Evolutionary conservation across 2,888 invertebrate genomes (phyloP), one percentile per base, ranked within the genome.

Genomic region (Caradrina kadenii): DNA sequence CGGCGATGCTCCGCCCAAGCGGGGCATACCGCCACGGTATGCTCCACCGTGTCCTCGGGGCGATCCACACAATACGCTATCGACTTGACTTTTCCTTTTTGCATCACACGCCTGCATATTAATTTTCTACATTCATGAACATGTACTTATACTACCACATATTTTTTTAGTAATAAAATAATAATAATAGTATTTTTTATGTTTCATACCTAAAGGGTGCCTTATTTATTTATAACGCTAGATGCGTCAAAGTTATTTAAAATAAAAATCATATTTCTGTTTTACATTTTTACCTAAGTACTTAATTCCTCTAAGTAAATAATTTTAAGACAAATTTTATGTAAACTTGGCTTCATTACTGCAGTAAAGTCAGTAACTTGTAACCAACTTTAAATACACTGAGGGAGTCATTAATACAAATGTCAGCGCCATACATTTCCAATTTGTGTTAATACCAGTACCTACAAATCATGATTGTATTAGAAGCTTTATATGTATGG

Each of bases 61-160:
- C n/a, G n/a, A n/a, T n/a, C n/a, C n/a, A n/a, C 69, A 60, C 39
- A 66, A 76, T 79, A 73, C 21, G 74, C 73, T 71, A 70, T 77
- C 74, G 50, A 80, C 56, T 68, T 82, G 62, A 64, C 58, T 79
- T 69, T 69, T 39, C 1, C 11, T 39, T 39, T 39, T 39, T 26
- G 2, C 2, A 68, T 76, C 56, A 75, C 54, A 67, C 59, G 73
- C 49, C 63, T 68, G 69, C 48, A 61, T 42, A 42, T 42, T 42
- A 42, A 42, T 42, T 42, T 2, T 45, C 15, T 45, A 17, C 10
- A 17, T 39, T 11, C 2, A 39, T 39, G 39, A 39, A 13, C 13
- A 1, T 13, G 13, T 39, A 39, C 13, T 11, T 39, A 39, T 39
- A 5, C 2, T 39, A 39, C 13, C 39, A 39, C 13, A 13, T 13